Percentiles rank a stretch among this genome's conserved stretches.
Evolutionary conservation across 2,888 invertebrate species (phyloP).

Genomic region (Cynaeus angustus): DNA sequence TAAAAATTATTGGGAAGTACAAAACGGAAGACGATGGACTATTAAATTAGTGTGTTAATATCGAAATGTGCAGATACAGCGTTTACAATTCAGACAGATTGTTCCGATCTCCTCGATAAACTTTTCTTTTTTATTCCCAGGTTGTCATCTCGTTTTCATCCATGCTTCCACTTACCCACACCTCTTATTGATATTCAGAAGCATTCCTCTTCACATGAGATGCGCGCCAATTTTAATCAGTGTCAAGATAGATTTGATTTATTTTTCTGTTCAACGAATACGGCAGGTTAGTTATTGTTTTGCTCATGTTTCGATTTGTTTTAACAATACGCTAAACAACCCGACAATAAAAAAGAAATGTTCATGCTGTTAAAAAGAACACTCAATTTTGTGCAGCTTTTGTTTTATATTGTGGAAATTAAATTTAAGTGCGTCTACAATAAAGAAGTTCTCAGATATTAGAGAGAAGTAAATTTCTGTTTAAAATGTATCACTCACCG

Average conservation of each 20-base stretch:
- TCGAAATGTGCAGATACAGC: too few relatives aligned
- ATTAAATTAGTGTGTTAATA: too few relatives aligned
- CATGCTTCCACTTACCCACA: conserved; percentile 4
- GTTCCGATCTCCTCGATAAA: conserved; percentile 2
- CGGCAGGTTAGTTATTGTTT: too few relatives aligned
- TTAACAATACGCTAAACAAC: too few relatives aligned
- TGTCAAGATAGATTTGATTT: not conserved
- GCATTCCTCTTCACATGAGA: conserved; percentile 1
- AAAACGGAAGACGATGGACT: not conserved
- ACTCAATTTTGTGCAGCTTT: too few relatives aligned
- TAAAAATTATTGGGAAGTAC: conserved; percentile 62
- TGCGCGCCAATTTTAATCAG: conserved; percentile 4
- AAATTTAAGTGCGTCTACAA: too few relatives aligned
- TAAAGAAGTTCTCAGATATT: too few relatives aligned
- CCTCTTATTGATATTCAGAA: conserved; percentile 2
- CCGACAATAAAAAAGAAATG: too few relatives aligned
- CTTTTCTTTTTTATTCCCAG: conserved; percentile 4
- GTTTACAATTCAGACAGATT: not conserved
- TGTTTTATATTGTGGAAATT: too few relatives aligned
- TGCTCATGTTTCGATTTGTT: not conserved
- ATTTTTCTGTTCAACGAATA: not conserved
- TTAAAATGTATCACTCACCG: not conserved
- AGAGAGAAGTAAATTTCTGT: too few relatives aligned
- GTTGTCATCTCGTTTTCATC: conserved; percentile 4
- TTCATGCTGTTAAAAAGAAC: too few relatives aligned